These are phyloP conservation scores for Stegodyphus dumicola DNA, from an alignment of 1,140 invertebrate species.

Conservation along the genomic window DNA sequence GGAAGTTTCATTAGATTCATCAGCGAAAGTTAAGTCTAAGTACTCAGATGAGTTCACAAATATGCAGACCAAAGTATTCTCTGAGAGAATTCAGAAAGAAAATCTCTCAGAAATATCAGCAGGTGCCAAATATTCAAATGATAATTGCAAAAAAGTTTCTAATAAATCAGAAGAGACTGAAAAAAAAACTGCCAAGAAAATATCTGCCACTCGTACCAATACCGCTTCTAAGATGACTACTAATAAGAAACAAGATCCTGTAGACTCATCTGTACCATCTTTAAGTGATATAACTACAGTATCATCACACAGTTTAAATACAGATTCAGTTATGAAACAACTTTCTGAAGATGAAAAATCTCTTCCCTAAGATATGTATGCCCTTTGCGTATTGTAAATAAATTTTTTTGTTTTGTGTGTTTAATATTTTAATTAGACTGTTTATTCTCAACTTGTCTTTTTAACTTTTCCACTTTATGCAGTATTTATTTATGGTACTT, in stretches of 20 bases:
- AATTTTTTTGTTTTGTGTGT: not conserved
- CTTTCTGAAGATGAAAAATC: slow-evolving; percentile 7
- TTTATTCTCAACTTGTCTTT: not conserved
- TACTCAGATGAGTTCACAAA: not conserved
- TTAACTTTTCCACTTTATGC: too few species aligned
- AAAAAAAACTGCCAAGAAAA: not conserved
- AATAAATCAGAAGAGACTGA: not conserved
- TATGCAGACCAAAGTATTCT: not conserved
- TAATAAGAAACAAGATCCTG: not conserved
- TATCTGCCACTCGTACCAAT: not conserved
- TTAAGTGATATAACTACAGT: slow-evolving; percentile 51
- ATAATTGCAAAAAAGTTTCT: not conserved
- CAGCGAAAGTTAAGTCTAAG: not conserved
- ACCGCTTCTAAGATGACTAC: not conserved
- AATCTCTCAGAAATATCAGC: not conserved
- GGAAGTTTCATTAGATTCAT: slow-evolving; percentile 20
- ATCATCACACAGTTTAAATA: slow-evolving; percentile 42
- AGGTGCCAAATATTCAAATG: not conserved
- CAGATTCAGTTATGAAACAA: slow-evolving; percentile 37
- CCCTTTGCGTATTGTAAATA: too few species aligned
- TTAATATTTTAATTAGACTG: not conserved
- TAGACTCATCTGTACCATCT: slow-evolving; percentile 34
- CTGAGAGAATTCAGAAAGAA: not conserved
- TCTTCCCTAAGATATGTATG: too few species aligned
- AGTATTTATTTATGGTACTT: too few species aligned